Percentiles rank a stretch among this genome's conserved stretches.
These are phyloP conservation scores for Syrmaticus mikado DNA, from an alignment of 2,113 vertebrate species.

Conservation along the genomic window DNA sequence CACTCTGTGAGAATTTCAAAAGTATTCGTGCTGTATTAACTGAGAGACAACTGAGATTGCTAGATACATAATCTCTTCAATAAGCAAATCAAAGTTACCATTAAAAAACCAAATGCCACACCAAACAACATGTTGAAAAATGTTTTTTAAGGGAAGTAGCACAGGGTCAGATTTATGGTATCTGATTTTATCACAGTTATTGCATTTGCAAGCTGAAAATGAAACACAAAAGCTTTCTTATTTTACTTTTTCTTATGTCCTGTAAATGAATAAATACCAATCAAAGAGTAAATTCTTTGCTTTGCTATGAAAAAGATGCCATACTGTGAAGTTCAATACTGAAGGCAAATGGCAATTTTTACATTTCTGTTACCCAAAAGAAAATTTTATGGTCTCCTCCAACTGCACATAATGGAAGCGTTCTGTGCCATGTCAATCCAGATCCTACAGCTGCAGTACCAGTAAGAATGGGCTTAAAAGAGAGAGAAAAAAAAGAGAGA, in stretches of 20 bases:
- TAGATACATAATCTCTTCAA: neutral
- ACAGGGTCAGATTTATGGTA: neutral
- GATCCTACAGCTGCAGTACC: slow-evolving; percentile 89
- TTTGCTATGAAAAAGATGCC: slow-evolving; percentile 8
- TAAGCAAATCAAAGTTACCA: neutral
- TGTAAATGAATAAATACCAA: neutral
- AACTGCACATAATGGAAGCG: slow-evolving; percentile 90
- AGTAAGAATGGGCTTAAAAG: slow-evolving; percentile 86
- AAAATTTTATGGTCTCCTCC: slow-evolving; percentile 93
- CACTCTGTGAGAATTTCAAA: neutral
- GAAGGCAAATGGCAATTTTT: slow-evolving; percentile 51
- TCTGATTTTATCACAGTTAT: neutral
- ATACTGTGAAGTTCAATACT: neutral
- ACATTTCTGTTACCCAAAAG: slow-evolving; percentile 98
- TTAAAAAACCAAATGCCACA: neutral
- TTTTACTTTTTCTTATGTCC: neutral
- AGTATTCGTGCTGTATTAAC: neutral
- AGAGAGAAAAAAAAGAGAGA: neutral
- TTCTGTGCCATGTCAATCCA: slow-evolving; percentile 94
- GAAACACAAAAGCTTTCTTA: neutral
- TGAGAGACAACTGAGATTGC: neutral
- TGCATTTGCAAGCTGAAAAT: neutral
- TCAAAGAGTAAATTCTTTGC: neutral
- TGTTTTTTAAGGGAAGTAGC: neutral
- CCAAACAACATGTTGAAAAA: neutral